Conservation (phyloP, 2,888 invertebrate species). For the Neuroscelio doddi region DNA sequence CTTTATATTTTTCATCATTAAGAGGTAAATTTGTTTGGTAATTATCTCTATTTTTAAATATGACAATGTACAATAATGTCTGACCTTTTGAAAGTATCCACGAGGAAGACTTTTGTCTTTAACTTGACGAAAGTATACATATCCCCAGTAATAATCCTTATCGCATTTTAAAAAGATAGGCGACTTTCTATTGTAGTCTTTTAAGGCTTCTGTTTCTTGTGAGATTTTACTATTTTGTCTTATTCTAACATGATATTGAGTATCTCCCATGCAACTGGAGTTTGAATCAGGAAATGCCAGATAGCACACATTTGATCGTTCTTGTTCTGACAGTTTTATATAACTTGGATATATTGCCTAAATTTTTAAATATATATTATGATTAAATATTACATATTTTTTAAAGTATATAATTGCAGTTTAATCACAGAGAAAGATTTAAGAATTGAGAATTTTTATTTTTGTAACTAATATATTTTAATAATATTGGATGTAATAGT, state of each 20-base stretch:
- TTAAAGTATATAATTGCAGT: constrained; percentile 22
- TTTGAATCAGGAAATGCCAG: constrained; percentile 99
- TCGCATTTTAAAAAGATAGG: constrained; percentile 86
- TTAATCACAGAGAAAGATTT: too few relatives aligned
- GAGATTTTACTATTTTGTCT: constrained; percentile 77
- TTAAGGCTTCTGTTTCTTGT: constrained; percentile 75
- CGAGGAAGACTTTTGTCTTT: constrained; percentile 92
- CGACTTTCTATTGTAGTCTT: constrained; percentile 84
- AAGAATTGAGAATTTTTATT: too few relatives aligned
- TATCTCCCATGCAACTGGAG: constrained; percentile 99
- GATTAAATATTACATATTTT: too few relatives aligned
- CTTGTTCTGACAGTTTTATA: constrained; percentile 85
- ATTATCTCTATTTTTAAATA: too few relatives aligned
- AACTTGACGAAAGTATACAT: constrained; percentile 98
- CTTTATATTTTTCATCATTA: too few relatives aligned
- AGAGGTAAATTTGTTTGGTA: too few relatives aligned
- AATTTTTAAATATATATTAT: too few relatives aligned
- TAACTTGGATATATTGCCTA: constrained; percentile 88
- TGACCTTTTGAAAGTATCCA: constrained; percentile 98
- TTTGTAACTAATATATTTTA: too few relatives aligned
- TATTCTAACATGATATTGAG: constrained; percentile 95
- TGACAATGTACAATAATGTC: too few relatives aligned
- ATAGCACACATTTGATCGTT: constrained; percentile 96
- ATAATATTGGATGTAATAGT: too few relatives aligned
- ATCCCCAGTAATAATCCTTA: constrained; percentile 93